phyloP scores from a whole-genome alignment of 2,797 vertebrate genomes.

The Xiphorhynchus erythropygius region DNA sequence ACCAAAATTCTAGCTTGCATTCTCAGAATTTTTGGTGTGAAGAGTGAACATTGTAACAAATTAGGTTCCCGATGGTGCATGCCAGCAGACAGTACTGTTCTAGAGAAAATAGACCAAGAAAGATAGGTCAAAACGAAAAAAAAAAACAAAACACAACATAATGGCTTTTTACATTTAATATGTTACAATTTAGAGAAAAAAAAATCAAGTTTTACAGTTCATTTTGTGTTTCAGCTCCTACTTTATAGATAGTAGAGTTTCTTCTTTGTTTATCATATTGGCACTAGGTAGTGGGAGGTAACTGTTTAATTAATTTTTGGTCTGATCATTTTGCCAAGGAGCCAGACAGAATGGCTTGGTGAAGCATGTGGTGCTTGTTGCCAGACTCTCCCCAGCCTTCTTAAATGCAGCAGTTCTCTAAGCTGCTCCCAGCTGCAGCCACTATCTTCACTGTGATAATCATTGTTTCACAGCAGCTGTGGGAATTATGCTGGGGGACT shows the following conservation, averaged over 20 bases:
- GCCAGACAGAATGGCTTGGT: not conserved
- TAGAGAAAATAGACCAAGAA: not conserved
- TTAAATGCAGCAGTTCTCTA: not conserved
- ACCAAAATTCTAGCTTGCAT: not conserved
- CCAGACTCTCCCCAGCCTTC: not conserved
- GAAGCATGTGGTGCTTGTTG: not conserved
- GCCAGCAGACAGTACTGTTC: not conserved
- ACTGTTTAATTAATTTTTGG: not conserved
- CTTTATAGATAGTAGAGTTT: not conserved
- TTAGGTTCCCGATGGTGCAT: not conserved
- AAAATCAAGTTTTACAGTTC: rapidly evolving
- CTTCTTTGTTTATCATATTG: not conserved
- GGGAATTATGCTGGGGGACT: not conserved
- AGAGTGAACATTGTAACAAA: not conserved
- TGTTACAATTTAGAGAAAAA: not conserved
- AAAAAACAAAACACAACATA: rapidly evolving
- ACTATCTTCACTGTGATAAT: not conserved
- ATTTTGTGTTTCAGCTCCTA: not conserved
- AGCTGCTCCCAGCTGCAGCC: not conserved
- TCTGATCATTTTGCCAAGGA: not conserved
- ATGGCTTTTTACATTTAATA: not conserved
- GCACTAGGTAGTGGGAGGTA: not conserved
- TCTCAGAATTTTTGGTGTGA: not conserved
- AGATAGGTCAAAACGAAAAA: rapidly evolving
- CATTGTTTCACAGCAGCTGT: not conserved